phyloP scores from a whole-genome alignment of 2,113 vertebrate species.

The Cheirogaleus medius region DNA sequence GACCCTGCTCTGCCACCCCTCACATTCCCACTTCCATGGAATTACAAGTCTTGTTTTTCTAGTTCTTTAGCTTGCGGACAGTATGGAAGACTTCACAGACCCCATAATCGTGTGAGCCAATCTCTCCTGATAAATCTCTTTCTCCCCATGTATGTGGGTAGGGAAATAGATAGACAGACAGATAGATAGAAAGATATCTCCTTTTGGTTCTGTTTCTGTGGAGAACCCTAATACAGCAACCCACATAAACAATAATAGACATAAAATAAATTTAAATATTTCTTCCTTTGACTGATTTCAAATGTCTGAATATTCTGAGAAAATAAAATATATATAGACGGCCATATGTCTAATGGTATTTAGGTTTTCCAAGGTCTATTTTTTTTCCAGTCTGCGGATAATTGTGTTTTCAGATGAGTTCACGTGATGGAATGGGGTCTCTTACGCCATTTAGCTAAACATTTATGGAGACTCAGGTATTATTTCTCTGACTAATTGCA shows the following conservation, averaged over 20 bases:
- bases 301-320: neutral
- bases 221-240: neutral
- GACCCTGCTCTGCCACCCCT: fast-evolving
- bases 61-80: neutral
- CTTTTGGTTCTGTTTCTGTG: neutral
- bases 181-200: neutral
- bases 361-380: neutral
- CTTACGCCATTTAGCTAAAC: neutral
- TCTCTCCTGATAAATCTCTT: neutral
- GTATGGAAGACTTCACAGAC: no score
- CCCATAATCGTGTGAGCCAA: neutral
- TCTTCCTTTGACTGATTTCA: neutral
- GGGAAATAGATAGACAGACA: neutral
- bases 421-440: neutral
- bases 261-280: neutral
- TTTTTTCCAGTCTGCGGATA: neutral
- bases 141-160: neutral
- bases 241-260: neutral
- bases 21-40: neutral
- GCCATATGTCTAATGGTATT: neutral
- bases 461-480: neutral
- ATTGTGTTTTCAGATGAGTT: neutral
- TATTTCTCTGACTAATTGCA: neutral
- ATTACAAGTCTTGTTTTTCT: neutral
- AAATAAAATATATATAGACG: neutral